Percentiles rank a stretch among this genome's conserved stretches.
Conservation (phyloP, 2,113 vertebrate genomes). For the Butorides virescens region DNA sequence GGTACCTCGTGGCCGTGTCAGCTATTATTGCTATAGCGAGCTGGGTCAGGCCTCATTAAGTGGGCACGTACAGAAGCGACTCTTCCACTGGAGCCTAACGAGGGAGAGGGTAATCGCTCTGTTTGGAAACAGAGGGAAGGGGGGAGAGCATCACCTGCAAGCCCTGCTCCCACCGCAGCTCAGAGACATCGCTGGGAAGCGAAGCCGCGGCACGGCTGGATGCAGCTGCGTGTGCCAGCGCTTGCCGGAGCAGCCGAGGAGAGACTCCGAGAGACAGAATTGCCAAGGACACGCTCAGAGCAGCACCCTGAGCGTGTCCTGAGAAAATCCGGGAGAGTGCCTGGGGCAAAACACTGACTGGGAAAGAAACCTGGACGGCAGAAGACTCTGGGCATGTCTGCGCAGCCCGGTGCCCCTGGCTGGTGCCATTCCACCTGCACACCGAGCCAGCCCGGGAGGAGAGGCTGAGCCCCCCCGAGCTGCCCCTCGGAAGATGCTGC, state of each 20-base stretch:
- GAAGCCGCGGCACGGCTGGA: fast-evolving
- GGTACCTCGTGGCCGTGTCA: not conserved
- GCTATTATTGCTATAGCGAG: not conserved
- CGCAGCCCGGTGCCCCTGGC: not conserved
- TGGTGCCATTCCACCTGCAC: not conserved
- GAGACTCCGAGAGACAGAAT: not conserved
- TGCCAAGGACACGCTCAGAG: not conserved
- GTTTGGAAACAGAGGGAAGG: not conserved
- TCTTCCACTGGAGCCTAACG: not conserved
- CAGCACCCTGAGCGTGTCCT: not conserved
- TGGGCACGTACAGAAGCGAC: fast-evolving
- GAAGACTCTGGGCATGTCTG: not conserved
- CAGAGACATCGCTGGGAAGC: not conserved
- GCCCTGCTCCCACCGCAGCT: not conserved
- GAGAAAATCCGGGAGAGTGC: not conserved
- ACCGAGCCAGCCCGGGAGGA: not conserved
- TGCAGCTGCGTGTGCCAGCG: not conserved
- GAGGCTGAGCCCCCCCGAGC: not conserved
- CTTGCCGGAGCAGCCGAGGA: not conserved
- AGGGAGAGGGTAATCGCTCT: not conserved
- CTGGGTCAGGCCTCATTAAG: not conserved
- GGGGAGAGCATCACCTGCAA: not conserved
- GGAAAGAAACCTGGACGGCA: not conserved
- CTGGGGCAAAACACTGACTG: not conserved
- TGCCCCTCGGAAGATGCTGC: not conserved